Conservation (phyloP, 2,113 vertebrate species). For the Zosterops hypoxanthus region DNA sequence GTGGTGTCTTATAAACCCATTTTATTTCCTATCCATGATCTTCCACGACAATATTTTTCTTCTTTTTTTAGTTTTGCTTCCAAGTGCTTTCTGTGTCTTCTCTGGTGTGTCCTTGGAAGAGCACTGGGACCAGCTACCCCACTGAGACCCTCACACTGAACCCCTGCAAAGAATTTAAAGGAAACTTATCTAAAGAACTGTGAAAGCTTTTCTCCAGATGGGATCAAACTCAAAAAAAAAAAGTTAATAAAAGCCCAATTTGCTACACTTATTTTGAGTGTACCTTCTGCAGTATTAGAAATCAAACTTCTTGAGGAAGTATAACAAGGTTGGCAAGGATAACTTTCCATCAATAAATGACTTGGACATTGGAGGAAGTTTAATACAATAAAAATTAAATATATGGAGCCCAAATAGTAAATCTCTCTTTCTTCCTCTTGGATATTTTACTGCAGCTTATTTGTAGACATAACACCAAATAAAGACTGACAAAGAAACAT, state of each 20-base stretch:
- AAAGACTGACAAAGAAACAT: constrained; percentile 18
- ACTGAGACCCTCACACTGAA: neutral
- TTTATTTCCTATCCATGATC: neutral
- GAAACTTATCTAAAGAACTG: neutral
- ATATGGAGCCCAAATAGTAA: neutral
- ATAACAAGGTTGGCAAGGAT: neutral
- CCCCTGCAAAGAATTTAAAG: neutral
- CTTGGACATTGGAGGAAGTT: neutral
- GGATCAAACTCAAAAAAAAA: neutral
- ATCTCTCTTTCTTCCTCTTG: neutral
- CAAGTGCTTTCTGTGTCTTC: neutral
- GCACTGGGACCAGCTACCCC: neutral
- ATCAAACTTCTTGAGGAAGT: neutral
- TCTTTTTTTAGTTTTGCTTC: neutral
- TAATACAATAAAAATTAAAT: neutral
- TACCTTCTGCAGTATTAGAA: neutral
- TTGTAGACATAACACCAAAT: neutral
- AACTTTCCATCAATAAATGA: neutral
- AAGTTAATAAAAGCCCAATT: neutral
- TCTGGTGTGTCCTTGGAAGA: neutral
- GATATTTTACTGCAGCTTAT: neutral
- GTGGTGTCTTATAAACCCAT: neutral
- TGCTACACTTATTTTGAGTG: neutral
- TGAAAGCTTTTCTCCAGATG: neutral
- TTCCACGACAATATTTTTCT: neutral